A percentile compares a stretch with the other conserved stretches of the same genome.
Evolutionary conservation across 2,888 invertebrate genomes (phyloP).

Genomic region (Eupithecia pulchellata): DNA sequence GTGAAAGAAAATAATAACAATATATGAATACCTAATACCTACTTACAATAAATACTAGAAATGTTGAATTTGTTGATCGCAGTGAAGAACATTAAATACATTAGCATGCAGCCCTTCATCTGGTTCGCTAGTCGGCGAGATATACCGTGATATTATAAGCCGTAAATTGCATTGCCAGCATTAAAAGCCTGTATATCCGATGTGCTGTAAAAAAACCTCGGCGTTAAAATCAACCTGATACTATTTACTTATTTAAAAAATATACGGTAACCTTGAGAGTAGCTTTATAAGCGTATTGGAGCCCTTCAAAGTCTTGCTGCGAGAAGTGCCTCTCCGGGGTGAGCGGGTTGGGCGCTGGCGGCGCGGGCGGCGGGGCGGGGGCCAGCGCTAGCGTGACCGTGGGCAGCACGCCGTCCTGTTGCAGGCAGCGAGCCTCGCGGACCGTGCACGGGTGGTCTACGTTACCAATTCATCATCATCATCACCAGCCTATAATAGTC

Average conservation of each 20-base stretch:
- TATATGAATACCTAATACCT: too few relatives aligned
- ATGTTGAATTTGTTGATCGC: too few relatives aligned
- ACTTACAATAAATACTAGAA: too few relatives aligned
- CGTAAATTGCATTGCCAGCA: not conserved
- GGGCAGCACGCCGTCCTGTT: constrained; percentile 75
- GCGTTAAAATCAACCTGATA: too few relatives aligned
- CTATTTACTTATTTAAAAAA: not conserved
- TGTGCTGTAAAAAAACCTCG: not conserved
- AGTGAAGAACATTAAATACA: too few relatives aligned
- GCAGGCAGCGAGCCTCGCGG: constrained; percentile 75
- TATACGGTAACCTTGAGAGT: constrained; percentile 64
- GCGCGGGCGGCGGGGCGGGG: constrained; percentile 59
- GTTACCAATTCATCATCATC: not conserved
- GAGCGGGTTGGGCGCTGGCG: constrained; percentile 52
- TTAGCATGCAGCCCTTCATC: too few relatives aligned
- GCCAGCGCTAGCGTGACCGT: constrained; percentile 67
- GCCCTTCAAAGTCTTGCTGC: constrained; percentile 74
- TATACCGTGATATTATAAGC: not conserved
- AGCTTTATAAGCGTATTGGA: constrained; percentile 71
- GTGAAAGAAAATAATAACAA: too few relatives aligned
- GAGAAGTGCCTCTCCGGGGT: constrained; percentile 65
- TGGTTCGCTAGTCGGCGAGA: too few relatives aligned
- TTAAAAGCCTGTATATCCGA: not conserved
- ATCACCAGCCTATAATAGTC: too few relatives aligned
- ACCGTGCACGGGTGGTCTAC: constrained; percentile 75